These are phyloP conservation scores for Columba guinea DNA, from an alignment of 2,797 vertebrate genomes.

Conservation along the genomic window DNA sequence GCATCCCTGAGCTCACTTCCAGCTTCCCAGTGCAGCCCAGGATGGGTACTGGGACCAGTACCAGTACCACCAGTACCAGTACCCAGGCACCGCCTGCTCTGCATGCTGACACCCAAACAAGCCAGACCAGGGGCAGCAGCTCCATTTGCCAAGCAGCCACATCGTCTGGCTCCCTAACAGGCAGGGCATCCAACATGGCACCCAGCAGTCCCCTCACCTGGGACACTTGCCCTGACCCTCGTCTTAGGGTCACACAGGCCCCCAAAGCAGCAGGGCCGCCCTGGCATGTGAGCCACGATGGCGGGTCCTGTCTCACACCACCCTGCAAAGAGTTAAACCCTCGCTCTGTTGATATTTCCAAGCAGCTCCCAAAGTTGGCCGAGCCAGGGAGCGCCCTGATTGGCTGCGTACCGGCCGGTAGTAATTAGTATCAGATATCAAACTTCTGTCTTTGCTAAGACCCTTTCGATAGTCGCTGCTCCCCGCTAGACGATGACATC, in stretches of 20 bases:
- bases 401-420: constrained; percentile 77
- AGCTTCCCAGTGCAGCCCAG: background rate
- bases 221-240: background rate
- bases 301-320: background rate
- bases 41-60: background rate
- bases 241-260: accelerated
- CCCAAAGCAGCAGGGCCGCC: accelerated
- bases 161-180: accelerated
- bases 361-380: constrained; percentile 28
- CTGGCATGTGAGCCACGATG: accelerated
- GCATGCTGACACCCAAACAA: background rate
- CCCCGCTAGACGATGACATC: constrained; percentile 82
- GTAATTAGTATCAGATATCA: constrained; percentile 81
- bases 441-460: constrained; percentile 78
- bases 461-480: constrained; percentile 74
- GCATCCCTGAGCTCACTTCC: background rate
- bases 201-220: accelerated
- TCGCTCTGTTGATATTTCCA: constrained; percentile 4
- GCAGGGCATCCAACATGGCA: background rate
- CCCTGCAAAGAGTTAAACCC: constrained; percentile 72
- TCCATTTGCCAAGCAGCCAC: accelerated
- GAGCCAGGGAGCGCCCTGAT: constrained; percentile 65
- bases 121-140: accelerated
- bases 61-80: no score
- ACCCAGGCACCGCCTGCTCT: accelerated